Evolutionary conservation across 2,113 vertebrate genomes (phyloP).

Genomic region (Herpailurus yagouaroundi): DNA sequence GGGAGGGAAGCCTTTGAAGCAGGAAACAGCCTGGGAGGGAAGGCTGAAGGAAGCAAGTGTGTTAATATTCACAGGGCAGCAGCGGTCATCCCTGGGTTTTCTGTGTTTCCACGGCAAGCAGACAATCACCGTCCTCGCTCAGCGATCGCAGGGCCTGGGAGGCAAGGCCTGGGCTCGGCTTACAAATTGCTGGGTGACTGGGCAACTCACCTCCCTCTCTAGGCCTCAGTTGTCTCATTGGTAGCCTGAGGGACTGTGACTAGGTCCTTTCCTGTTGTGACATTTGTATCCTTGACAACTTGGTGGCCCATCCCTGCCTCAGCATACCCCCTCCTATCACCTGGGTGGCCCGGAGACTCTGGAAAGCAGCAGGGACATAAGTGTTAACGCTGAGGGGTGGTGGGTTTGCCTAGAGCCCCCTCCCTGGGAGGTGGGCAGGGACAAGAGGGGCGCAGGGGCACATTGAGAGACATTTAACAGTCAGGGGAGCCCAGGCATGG

Average conservation of each 20-base stretch:
- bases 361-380: too few relatives aligned
- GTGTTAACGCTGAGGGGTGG: neutral
- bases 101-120: neutral
- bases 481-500: neutral
- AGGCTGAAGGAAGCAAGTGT: neutral
- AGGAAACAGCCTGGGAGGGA: neutral
- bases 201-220: neutral
- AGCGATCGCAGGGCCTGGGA: neutral
- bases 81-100: neutral
- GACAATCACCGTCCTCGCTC: neutral
- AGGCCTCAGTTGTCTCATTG: neutral
- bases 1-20: conserved; percentile 62
- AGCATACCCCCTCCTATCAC: too few relatives aligned
- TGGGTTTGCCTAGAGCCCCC: neutral
- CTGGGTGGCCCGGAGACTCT: neutral
- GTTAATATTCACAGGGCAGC: conserved; percentile 12
- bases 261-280: too few relatives aligned
- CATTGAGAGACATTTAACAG: neutral
- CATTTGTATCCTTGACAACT: too few relatives aligned
- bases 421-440: neutral
- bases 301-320: neutral
- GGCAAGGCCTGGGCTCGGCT: neutral
- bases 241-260: neutral
- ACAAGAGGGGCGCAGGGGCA: neutral
- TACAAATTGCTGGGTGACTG: neutral